Base-by-base conservation (phyloP, 2,113 vertebrate genomes). In the Lepisosteus osseus region DNA sequence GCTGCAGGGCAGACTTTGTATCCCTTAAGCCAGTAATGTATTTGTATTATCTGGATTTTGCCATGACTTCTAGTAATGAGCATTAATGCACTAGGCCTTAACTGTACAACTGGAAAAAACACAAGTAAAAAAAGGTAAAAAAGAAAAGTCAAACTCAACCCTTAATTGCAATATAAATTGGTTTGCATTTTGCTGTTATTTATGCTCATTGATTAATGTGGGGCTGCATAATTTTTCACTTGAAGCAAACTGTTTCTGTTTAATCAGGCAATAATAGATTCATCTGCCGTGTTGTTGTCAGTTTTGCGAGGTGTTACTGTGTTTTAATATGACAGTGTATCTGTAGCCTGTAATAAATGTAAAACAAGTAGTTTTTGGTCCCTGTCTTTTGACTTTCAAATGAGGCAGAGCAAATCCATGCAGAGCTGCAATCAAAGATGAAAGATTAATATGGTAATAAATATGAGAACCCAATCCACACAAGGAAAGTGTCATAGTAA, bases 381-480 rank as follows among this genome's bases (percentile, higher is more conserved):
- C 4, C 29, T 41, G n/a, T 66, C 61, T 70, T 72, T 74, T 63
- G 54, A 65, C 70, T 77, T 72, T 17, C 67, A 68, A 76, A 75
- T 72, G 79, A 75, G 57, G 40, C 76, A 68, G 8, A 78, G 68
- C 67, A 77, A 76, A 74, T 71, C 76, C 72, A 64, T 66, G 40
- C 72, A 70, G 75, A 73, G 45, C 75, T 15, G 54, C 75, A 77
- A 77, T 77, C 75, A 77, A 65, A 77, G 75, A 75, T 67, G 55
- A 70, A 61, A 73, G 79, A 78, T 78, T 76, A 76, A 70, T 76
- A 70, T 72, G 76, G 76, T 74, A 74, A 80, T 76, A 47, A 70
- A 44, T 42, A 15, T 51, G 72, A 65, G 70, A 69, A 70, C 42
- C 63, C 63, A 45, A 70, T 75, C 73, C 67, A 4, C 62, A 65